phyloP scores from a whole-genome alignment of 2,113 vertebrate genomes.

The Thunnus thynnus region DNA sequence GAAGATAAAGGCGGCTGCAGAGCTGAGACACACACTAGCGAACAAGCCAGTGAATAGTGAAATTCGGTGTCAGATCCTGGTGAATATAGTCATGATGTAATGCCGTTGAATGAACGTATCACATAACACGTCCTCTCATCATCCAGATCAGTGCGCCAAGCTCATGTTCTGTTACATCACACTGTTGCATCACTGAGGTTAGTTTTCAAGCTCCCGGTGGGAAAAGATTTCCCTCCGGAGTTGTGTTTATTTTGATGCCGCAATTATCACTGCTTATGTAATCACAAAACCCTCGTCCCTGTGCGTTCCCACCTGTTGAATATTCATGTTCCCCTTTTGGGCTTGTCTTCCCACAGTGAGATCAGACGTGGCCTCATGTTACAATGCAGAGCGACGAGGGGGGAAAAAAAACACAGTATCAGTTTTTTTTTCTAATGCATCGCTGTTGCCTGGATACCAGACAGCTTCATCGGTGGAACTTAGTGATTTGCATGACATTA shows the following conservation, averaged over 20 bases:
- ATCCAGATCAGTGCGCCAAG: background rate
- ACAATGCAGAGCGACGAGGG: constrained; percentile 16
- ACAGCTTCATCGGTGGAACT: constrained; percentile 50
- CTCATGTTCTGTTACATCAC: constrained; percentile 42
- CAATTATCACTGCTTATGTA: constrained; percentile 65
- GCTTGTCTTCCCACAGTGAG: constrained; percentile 56
- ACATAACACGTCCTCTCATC: background rate
- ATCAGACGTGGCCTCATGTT: constrained; percentile 42
- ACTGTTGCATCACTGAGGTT: constrained; percentile 25
- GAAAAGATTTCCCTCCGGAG: background rate
- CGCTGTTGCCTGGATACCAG: constrained; percentile 75
- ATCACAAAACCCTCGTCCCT: background rate
- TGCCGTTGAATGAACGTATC: constrained; percentile 23
- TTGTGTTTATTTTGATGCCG: constrained; percentile 24
- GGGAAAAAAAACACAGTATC: constrained; percentile 22
- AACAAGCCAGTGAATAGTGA: background rate
- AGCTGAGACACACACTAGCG: background rate
- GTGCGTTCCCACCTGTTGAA: constrained; percentile 63
- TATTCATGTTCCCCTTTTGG: constrained; percentile 72
- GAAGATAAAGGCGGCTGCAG: constrained; percentile 3
- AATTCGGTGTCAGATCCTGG: constrained; percentile 6
- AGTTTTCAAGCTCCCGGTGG: constrained; percentile 11
- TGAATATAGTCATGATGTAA: constrained; percentile 32
- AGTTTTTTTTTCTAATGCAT: constrained; percentile 13
- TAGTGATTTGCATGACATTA: constrained; percentile 77